Evolutionary conservation across 1,140 invertebrate genomes (phyloP).

Genomic region (Solenopsis fugax): DNA sequence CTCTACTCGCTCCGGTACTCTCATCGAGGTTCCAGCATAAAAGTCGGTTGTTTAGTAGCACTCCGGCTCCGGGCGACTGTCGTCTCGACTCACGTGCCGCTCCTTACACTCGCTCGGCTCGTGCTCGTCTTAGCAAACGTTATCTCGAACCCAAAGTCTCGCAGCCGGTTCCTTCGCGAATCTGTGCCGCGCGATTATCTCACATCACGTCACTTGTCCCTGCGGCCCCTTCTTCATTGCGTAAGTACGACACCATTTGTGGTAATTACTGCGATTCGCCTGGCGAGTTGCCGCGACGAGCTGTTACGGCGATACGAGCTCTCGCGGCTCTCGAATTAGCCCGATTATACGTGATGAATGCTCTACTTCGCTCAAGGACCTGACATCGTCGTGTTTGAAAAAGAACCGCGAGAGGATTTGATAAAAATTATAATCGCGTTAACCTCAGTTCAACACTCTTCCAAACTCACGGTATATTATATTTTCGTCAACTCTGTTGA

Average conservation of each 20-base stretch:
- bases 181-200: constrained; percentile 32
- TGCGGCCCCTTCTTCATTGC: constrained; percentile 26
- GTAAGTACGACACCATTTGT: constrained; percentile 44
- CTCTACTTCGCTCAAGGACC: not conserved
- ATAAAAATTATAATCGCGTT: not conserved
- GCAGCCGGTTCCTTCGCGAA: not conserved
- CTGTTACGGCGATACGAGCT: not conserved
- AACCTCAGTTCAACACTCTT: not conserved
- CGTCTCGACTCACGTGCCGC: constrained; percentile 54
- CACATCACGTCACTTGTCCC: constrained; percentile 14
- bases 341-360: not conserved
- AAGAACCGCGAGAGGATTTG: not conserved
- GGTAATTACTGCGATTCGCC: constrained; percentile 23
- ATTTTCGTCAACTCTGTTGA: constrained; percentile 6
- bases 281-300: not conserved
- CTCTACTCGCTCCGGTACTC: constrained; percentile 69
- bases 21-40: constrained; percentile 76
- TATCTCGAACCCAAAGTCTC: constrained; percentile 6
- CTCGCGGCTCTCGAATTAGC: not conserved
- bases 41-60: constrained; percentile 80
- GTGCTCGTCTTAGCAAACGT: not conserved
- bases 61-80: constrained; percentile 69
- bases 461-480: not conserved
- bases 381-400: not conserved
- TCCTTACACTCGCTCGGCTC: constrained; percentile 30